Percentiles rank a stretch among this genome's conserved stretches.
Conservation (phyloP, 2,797 vertebrate genomes). For the Aldrovandia affinis region DNA sequence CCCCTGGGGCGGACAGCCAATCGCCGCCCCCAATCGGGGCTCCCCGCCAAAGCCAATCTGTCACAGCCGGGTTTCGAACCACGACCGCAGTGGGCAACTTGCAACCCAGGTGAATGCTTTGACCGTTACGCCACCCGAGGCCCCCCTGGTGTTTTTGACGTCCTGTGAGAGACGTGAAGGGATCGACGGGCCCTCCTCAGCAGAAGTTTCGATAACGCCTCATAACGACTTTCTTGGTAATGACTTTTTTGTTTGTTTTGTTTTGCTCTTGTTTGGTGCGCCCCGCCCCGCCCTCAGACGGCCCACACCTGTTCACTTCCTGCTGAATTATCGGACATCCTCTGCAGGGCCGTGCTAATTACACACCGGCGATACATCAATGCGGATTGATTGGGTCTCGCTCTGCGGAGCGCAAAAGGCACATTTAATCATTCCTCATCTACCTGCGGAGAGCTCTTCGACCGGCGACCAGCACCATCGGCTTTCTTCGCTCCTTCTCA, state of each 20-base stretch:
- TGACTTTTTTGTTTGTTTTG: not conserved
- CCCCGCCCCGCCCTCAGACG: constrained; percentile 21
- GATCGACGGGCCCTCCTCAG: not conserved
- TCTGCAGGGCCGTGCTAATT: constrained; percentile 51
- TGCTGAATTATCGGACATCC: constrained; percentile 48
- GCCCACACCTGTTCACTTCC: constrained; percentile 46
- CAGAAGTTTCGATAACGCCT: not conserved
- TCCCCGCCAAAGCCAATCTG: no score
- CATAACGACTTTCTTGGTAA: not conserved
- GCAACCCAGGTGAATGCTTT: no score
- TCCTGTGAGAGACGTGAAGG: not conserved
- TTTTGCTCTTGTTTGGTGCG: no score
- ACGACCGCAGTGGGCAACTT: no score
- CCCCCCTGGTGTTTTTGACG: not conserved
- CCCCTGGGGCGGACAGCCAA: no score
- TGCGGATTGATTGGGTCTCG: constrained; percentile 53
- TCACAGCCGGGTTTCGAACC: no score
- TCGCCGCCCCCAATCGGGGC: no score
- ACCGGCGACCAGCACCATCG: constrained; percentile 32
- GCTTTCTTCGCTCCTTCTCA: constrained; percentile 14
- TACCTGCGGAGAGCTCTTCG: constrained; percentile 32
- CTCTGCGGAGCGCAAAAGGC: constrained; percentile 47
- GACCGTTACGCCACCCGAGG: no score
- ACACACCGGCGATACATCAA: constrained; percentile 49
- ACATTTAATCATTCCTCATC: constrained; percentile 50